These are phyloP conservation scores for Poecilobothrus nobilitatus DNA, from an alignment of 2,888 invertebrate species.

Conservation along the genomic window DNA sequence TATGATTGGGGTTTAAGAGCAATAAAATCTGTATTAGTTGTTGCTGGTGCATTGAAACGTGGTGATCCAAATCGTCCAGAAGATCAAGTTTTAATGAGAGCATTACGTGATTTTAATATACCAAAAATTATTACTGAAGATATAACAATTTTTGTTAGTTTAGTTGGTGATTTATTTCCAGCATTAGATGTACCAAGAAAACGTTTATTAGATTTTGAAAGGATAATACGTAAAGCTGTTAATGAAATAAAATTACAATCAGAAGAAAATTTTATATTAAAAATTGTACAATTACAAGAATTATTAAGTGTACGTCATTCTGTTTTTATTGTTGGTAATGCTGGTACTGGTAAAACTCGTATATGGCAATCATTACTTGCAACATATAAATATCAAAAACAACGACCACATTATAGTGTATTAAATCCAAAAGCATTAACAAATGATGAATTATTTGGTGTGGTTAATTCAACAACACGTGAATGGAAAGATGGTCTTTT, in stretches of 20 bases:
- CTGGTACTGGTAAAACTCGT: slow-evolving; percentile 88
- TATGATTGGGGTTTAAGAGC: slow-evolving; percentile 98
- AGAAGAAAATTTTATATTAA: slow-evolving; percentile 79
- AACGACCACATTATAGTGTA: slow-evolving; percentile 77
- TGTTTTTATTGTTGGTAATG: slow-evolving; percentile 77
- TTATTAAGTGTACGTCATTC: slow-evolving; percentile 90
- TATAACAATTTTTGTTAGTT: slow-evolving; percentile 85
- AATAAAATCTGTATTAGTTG: slow-evolving; percentile 91
- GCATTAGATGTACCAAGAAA: slow-evolving; percentile 88
- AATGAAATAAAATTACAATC: slow-evolving; percentile 80
- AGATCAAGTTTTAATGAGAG: slow-evolving; percentile 92
- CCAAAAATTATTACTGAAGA: slow-evolving; percentile 93
- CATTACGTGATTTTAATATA: slow-evolving; percentile 87
- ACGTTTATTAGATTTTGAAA: slow-evolving; percentile 77
- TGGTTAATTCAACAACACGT: slow-evolving; percentile 85
- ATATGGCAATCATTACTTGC: slow-evolving; percentile 85
- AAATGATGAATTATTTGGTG: slow-evolving; percentile 89
- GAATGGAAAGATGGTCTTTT: slow-evolving; percentile 90
- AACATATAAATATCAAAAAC: slow-evolving; percentile 58
- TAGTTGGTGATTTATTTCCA: slow-evolving; percentile 89
- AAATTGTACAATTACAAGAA: slow-evolving; percentile 88
- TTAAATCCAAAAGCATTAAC: slow-evolving; percentile 90
- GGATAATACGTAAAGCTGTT: slow-evolving; percentile 67
- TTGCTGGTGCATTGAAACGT: slow-evolving; percentile 85
- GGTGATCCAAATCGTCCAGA: slow-evolving; percentile 72